Conservation (phyloP, 2,888 invertebrate genomes). For the Erebia aethiops region DNA sequence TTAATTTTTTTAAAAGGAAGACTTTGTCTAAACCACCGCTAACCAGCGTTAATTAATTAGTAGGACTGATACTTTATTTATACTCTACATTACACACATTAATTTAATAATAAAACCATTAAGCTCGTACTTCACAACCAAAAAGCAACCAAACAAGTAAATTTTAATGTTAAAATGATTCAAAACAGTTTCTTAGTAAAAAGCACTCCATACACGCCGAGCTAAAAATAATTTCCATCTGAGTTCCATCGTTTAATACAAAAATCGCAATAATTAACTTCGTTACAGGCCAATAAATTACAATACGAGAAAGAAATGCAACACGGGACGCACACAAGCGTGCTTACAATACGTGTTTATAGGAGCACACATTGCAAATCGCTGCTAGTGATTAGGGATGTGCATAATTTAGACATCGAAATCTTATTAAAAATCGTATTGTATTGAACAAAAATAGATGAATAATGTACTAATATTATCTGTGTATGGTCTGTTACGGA, state of each 20-base stretch:
- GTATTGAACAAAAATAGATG: background rate
- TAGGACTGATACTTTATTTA: too few relatives aligned
- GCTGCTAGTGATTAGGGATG: slow-evolving; percentile 41
- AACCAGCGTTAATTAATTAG: too few relatives aligned
- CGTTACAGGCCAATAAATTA: slow-evolving; percentile 83
- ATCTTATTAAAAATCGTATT: background rate
- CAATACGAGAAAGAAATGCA: slow-evolving; percentile 81
- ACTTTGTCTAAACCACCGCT: too few relatives aligned
- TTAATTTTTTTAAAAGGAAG: too few relatives aligned
- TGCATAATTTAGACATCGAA: slow-evolving; percentile 17
- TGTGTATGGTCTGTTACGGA: too few relatives aligned
- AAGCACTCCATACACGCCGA: slow-evolving; percentile 68
- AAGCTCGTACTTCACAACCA: too few relatives aligned
- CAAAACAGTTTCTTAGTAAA: slow-evolving; percentile 63
- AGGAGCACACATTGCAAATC: slow-evolving; percentile 29
- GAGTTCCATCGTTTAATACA: slow-evolving; percentile 83
- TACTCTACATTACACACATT: too few relatives aligned
- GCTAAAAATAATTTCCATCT: slow-evolving; percentile 82
- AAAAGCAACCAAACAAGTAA: background rate
- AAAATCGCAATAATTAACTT: slow-evolving; percentile 83
- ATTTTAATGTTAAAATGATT: slow-evolving; percentile 5
- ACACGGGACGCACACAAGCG: slow-evolving; percentile 63
- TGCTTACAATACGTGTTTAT: slow-evolving; percentile 43
- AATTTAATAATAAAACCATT: too few relatives aligned
- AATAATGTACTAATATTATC: too few relatives aligned